phyloP scores from a whole-genome alignment of 2,888 invertebrate species.

The Slavum lentiscoides region DNA sequence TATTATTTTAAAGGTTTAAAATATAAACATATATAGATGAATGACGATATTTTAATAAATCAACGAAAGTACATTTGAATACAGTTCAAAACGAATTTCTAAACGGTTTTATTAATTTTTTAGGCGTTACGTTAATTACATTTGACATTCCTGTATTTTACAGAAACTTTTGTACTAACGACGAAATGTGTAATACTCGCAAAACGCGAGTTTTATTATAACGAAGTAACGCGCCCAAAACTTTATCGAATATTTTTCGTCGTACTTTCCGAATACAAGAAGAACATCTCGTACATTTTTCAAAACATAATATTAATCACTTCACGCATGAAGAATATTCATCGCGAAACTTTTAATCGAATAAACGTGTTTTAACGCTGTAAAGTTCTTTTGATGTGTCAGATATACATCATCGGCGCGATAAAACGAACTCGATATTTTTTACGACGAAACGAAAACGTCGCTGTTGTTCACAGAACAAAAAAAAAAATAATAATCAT shows the following conservation, averaged over 20 bases:
- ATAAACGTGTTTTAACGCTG: background rate
- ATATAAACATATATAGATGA: too few relatives aligned
- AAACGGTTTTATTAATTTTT: too few relatives aligned
- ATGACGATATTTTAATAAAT: too few relatives aligned
- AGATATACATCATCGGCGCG: slow-evolving; percentile 28
- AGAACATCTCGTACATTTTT: background rate
- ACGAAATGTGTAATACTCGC: background rate
- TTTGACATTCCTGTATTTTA: background rate
- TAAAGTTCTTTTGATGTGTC: slow-evolving; percentile 33
- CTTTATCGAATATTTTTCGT: background rate
- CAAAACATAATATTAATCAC: slow-evolving; percentile 16
- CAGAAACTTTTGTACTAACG: background rate
- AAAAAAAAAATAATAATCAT: slow-evolving; percentile 10
- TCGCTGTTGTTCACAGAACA: background rate
- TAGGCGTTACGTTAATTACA: background rate
- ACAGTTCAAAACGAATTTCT: too few relatives aligned
- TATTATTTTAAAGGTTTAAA: too few relatives aligned
- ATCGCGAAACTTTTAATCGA: slow-evolving; percentile 8
- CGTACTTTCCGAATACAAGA: background rate
- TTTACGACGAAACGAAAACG: background rate
- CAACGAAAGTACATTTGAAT: too few relatives aligned
- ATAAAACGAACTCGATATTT: background rate
- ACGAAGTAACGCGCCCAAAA: background rate
- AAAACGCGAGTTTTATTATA: background rate
- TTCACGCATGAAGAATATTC: slow-evolving; percentile 14